Evolutionary conservation across 2,888 invertebrate species (phyloP).

Genomic region (Callimorpha dominula): DNA sequence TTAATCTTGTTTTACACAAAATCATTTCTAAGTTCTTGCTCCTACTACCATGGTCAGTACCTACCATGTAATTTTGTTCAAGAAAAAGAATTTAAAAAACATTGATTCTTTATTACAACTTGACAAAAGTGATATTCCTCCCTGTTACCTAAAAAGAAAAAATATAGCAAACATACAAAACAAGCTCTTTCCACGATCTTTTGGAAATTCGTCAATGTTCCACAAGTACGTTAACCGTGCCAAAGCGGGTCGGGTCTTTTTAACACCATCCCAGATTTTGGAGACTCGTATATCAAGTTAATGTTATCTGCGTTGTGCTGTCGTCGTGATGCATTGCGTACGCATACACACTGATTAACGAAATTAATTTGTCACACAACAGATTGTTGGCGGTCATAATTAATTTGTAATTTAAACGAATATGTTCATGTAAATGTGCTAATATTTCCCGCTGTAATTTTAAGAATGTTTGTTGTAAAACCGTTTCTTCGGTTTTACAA

Average conservation of each 20-base stretch:
- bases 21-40: neutral
- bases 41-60: neutral
- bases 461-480: conserved; percentile 16
- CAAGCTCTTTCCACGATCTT: conserved; percentile 43
- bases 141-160: conserved; percentile 9
- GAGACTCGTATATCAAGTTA: conserved; percentile 79
- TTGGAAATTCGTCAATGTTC: conserved; percentile 60
- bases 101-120: neutral
- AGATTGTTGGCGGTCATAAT: conserved; percentile 64
- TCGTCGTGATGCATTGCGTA: conserved; percentile 80
- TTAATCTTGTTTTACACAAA: too few relatives aligned
- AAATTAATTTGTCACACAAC: conserved; percentile 83
- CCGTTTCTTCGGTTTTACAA: neutral
- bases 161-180: conserved; percentile 21
- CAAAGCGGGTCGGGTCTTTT: conserved; percentile 60
- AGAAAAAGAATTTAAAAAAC: neutral
- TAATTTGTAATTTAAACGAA: conserved; percentile 67
- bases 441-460: conserved; percentile 24
- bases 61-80: neutral
- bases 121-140: conserved; percentile 7
- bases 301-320: conserved; percentile 79
- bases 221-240: conserved; percentile 62
- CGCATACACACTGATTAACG: conserved; percentile 78
- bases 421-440: conserved; percentile 43
- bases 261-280: conserved; percentile 69